These are phyloP conservation scores for Stegodyphus dumicola DNA, from an alignment of 1,140 invertebrate genomes.

Conservation along the genomic window DNA sequence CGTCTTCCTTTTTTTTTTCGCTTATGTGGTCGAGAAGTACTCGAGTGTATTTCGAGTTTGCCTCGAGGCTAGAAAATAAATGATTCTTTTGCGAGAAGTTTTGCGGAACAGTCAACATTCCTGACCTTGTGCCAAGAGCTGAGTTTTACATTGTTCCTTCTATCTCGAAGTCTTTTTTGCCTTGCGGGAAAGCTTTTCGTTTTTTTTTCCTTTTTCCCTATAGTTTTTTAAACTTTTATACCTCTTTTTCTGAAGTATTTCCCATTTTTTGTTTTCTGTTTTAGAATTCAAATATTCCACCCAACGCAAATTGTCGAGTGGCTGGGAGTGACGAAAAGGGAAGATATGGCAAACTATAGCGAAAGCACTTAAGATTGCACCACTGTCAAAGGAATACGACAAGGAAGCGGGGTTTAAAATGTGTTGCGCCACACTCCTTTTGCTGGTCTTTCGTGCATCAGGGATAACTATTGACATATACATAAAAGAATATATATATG, in stretches of 20 bases:
- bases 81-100: slow-evolving; percentile 57
- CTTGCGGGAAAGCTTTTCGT: slow-evolving; percentile 58
- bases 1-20: slow-evolving; percentile 11
- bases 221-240: slow-evolving; percentile 54
- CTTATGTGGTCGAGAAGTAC: slow-evolving; percentile 46
- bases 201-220: slow-evolving; percentile 26
- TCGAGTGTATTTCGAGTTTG: slow-evolving; percentile 25
- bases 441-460: not conserved
- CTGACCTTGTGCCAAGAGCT: slow-evolving; percentile 60
- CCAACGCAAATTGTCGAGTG: slow-evolving; percentile 40
- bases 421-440: not conserved
- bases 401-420: not conserved
- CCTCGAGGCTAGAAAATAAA: slow-evolving; percentile 56
- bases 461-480: not conserved
- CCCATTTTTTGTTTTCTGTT: not conserved
- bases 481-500: too few species aligned
- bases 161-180: slow-evolving; percentile 50
- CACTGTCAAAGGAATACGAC: not conserved
- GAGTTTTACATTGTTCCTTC: slow-evolving; percentile 61
- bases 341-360: not conserved
- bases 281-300: slow-evolving; percentile 58
- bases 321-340: slow-evolving; percentile 8
- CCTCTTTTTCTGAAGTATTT: slow-evolving; percentile 5
- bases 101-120: slow-evolving; percentile 58
- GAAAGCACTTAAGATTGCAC: slow-evolving; percentile 29